Evolutionary conservation across 2,888 invertebrate genomes (phyloP), one percentile per base, ranked within the genome.

Genomic region (Dicyrtomina minuta): DNA sequence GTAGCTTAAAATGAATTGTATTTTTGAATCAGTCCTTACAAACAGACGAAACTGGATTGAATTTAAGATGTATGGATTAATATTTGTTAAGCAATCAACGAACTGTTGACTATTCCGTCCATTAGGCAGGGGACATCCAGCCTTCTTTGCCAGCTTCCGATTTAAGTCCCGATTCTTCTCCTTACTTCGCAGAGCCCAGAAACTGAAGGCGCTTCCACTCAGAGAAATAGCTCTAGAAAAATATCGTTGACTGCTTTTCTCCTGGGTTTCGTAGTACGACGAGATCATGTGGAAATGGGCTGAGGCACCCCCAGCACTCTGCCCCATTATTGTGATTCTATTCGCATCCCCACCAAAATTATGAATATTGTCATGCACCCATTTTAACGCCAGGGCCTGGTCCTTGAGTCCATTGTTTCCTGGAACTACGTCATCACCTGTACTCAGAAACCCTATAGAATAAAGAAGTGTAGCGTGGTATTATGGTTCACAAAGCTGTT

Each of bases 401-500:
- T 55, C 55, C 55, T 55, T 55, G 24, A 55, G 26, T 12, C 55
- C 55, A 22, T 55, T 22, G 24, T 55, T 55, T 3, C 55, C 55
- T 22, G 55, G 55, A 5, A 55, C 24, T 4, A 55, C 4, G 8
- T 55, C 55, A 22, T 55, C 55, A 13, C 55, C 55, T 5, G 55
- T 55, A 15, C 55, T 55, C n/a, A n/a, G n/a, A n/a, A n/a, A n/a
- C n/a, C n/a, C n/a, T n/a, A n/a, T n/a, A n/a, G n/a, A n/a, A n/a
- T n/a, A n/a, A n/a, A n/a, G n/a, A n/a, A n/a, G n/a, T n/a, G n/a
- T n/a, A n/a, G n/a, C n/a, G n/a, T n/a, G n/a, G n/a, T n/a, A n/a
- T n/a, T n/a, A n/a, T n/a, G n/a, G n/a, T n/a, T n/a, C n/a, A n/a
- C n/a, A n/a, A n/a, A n/a, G n/a, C n/a, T n/a, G n/a, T n/a, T n/a